Evolutionary conservation across 2,888 invertebrate genomes (phyloP).

Genomic region (Campaea margaritaria): DNA sequence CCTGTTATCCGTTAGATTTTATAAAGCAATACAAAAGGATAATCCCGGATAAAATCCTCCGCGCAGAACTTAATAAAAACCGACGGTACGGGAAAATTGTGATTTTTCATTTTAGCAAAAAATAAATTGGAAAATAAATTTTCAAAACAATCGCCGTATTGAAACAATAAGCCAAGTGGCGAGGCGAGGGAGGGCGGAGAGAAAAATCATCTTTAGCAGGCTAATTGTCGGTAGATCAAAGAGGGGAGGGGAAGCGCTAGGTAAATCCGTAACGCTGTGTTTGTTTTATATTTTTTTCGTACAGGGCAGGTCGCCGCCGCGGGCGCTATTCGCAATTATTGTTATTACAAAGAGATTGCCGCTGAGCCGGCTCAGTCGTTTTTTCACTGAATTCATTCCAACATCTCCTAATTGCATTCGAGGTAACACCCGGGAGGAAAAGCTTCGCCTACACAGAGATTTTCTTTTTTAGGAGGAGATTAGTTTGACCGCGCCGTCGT

Average conservation of each 20-base stretch:
- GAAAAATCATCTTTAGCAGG: conserved; percentile 78
- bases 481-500: conserved; percentile 15
- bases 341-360: conserved; percentile 83
- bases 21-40: conserved; percentile 47
- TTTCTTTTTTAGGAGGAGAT: conserved; percentile 4
- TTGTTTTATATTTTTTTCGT: conserved; percentile 59
- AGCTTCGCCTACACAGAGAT: conserved; percentile 13
- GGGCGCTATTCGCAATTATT: conserved; percentile 81
- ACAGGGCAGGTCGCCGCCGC: conserved; percentile 60
- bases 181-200: conserved; percentile 57
- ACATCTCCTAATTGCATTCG: conserved; percentile 64
- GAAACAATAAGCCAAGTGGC: conserved; percentile 71
- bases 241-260: conserved; percentile 59
- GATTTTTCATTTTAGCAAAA: conserved; percentile 57
- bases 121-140: conserved; percentile 53
- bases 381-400: conserved; percentile 71
- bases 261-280: conserved; percentile 69
- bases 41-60: conserved; percentile 51
- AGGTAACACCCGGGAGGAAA: conserved; percentile 29
- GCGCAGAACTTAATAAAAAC: conserved; percentile 53
- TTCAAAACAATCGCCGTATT: conserved; percentile 73
- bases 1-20: conserved; percentile 42
- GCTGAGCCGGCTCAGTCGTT: conserved; percentile 74
- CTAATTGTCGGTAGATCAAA: conserved; percentile 82
- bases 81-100: conserved; percentile 51